Base-by-base conservation (phyloP, 2,888 invertebrate genomes). In the Notodonta ziczac region DNA sequence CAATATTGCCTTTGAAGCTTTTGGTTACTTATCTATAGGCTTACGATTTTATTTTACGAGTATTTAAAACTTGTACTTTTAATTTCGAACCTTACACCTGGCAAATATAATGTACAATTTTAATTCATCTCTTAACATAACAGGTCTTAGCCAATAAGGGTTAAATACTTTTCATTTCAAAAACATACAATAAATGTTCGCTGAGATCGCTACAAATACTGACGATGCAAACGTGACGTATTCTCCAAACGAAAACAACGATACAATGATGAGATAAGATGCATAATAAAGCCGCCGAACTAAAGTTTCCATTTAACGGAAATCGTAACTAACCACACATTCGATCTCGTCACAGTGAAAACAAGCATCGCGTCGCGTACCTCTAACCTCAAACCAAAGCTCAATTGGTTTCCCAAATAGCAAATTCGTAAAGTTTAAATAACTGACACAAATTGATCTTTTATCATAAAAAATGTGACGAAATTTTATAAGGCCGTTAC, bases 361-460 rank as follows among this genome's bases (percentile, higher is more conserved):
- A 12, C 44, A 12, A 44, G 13, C 5, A 44, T 44, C 44, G 9
- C 12, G 0, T 9, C 2, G 10, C 1, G 46, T 46, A 5, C n/a
- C 42, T 42, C 0, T 4, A 7, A 42, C 42, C 46, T n/a, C 13
- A 9, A 44, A 44, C 24, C 14, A 16, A 5, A 24, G 13, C 32
- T 51, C 16, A 8, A 24, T 53, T 8, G 16, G 35, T 53, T 35
- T 12, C 42, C 12, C 14, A 55, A 40, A 55, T 40, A 6, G 39
- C 39, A 39, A 73, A 75, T 76, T 39, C 72, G 63, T 58, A 75
- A 59, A 75, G 75, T 76, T 75, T 75, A 75, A 57, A 65, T 59
- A 65, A 73, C 81, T 91, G 91, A 91, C 90, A 90, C 83, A 91
- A 91, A 91, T 92, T 91, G 90, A 90, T 87, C 90, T 87, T 86